These are phyloP conservation scores for Odontothrips loti DNA, from an alignment of 2,888 invertebrate species.

Conservation along the genomic window DNA sequence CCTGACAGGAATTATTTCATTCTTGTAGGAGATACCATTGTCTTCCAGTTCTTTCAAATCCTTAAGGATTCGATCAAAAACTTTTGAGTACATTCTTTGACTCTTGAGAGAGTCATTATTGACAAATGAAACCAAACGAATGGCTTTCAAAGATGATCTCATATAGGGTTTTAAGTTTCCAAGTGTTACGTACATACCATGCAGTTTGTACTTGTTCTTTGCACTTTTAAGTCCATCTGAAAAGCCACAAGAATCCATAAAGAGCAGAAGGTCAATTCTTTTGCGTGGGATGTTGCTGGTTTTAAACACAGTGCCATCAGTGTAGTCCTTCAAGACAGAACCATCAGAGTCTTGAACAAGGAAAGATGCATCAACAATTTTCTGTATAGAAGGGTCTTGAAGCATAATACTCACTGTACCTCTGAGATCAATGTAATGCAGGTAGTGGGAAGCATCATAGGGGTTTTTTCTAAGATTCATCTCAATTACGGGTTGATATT, in stretches of 20 bases:
- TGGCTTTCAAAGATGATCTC: neutral
- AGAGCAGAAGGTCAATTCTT: neutral
- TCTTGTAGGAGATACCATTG: neutral
- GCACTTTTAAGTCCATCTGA: neutral
- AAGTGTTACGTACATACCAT: neutral
- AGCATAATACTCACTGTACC: neutral
- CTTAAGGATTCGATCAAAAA: neutral
- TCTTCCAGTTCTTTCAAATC: neutral
- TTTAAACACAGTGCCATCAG: neutral
- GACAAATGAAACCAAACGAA: neutral
- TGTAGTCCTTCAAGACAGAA: neutral
- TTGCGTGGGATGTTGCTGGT: neutral
- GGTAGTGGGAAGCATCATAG: neutral
- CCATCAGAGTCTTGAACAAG: neutral
- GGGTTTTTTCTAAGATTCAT: neutral
- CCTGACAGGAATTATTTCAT: neutral
- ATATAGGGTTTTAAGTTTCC: neutral
- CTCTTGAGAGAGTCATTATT: neutral
- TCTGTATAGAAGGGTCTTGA: neutral
- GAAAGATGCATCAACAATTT: neutral
- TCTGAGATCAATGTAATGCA: neutral
- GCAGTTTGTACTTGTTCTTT: neutral
- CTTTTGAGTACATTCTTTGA: neutral
- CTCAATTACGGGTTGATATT: neutral
- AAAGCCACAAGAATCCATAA: neutral